Conservation (phyloP, 2,797 vertebrate species). For the Sebastes alutus region DNA sequence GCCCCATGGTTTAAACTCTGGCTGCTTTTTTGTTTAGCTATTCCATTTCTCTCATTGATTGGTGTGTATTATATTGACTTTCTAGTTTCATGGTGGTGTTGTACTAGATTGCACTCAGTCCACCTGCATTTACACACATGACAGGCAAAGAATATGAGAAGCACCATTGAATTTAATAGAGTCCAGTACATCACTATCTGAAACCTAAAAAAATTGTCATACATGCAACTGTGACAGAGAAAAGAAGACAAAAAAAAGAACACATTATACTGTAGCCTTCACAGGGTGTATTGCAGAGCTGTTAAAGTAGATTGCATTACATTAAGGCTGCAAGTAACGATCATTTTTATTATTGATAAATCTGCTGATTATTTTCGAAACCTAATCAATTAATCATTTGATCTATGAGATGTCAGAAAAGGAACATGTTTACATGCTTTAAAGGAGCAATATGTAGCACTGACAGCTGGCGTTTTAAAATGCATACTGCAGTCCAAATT, state of each 20-base stretch:
- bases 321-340: background rate
- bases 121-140: background rate
- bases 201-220: background rate
- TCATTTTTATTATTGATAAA: background rate
- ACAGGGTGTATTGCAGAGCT: background rate
- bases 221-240: background rate
- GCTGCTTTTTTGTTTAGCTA: background rate
- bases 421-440: background rate
- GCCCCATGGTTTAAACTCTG: background rate
- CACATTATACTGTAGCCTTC: background rate
- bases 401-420: background rate
- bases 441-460: background rate
- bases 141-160: background rate
- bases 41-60: background rate
- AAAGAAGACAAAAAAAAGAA: background rate
- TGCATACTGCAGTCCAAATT: accelerated
- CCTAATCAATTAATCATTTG: background rate
- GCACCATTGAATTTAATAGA: background rate
- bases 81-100: background rate
- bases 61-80: background rate
- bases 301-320: background rate
- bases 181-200: background rate
- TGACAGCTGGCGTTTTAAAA: no score
- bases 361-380: background rate
- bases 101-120: background rate